phyloP scores from a whole-genome alignment of 2,888 invertebrate species.

The Fissipunctia ypsillon region DNA sequence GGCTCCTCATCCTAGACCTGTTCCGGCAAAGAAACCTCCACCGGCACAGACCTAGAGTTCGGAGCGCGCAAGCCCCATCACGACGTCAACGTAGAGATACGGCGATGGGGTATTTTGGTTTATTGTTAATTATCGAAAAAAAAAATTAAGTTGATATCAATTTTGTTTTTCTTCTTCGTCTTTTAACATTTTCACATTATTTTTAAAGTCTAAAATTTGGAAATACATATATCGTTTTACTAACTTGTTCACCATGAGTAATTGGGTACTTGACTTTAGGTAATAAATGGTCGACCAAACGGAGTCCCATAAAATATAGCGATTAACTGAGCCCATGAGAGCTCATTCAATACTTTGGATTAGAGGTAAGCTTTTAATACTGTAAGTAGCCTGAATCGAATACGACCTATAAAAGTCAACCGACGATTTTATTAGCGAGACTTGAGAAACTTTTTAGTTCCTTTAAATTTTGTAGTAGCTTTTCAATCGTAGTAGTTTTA shows the following conservation, averaged over 20 bases:
- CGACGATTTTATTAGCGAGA: conserved; percentile 43
- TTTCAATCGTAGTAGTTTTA: conserved; percentile 6
- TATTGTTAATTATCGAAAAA: background rate
- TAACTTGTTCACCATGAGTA: conserved; percentile 2
- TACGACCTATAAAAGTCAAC: conserved; percentile 50
- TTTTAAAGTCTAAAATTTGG: background rate
- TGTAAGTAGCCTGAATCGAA: conserved; percentile 39
- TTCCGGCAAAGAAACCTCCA: too few species aligned
- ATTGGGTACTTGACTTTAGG: conserved; percentile 23
- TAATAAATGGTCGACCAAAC: conserved; percentile 28
- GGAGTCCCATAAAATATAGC: conserved; percentile 21
- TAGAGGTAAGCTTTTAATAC: conserved; percentile 40
- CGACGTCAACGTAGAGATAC: too few species aligned
- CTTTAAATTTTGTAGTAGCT: conserved; percentile 35
- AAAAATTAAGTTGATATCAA: background rate
- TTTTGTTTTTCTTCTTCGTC: background rate
- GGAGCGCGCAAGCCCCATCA: too few species aligned
- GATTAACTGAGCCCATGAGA: conserved; percentile 37
- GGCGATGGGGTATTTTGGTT: too few species aligned
- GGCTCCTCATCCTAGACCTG: too few species aligned
- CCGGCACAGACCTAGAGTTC: too few species aligned
- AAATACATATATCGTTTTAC: background rate
- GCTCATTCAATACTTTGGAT: conserved; percentile 53
- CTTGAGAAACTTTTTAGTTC: conserved; percentile 27
- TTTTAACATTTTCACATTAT: background rate